Evolutionary conservation across 2,113 vertebrate species (phyloP), one percentile per base, ranked within the genome.

Genomic region (Piprites chloris): DNA sequence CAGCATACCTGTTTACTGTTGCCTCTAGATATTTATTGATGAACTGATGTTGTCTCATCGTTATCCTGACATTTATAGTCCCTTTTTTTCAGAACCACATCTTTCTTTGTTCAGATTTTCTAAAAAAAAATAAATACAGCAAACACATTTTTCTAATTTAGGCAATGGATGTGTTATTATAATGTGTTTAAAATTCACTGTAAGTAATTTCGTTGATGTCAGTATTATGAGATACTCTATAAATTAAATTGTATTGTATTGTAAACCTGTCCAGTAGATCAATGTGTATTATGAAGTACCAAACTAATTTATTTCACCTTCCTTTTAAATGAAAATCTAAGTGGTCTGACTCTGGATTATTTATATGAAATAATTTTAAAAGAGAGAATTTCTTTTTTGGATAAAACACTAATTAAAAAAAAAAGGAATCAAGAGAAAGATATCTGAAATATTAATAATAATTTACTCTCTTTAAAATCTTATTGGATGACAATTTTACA

Each of bases 161-260:
- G 62, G 83, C 74, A 80, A 93, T 84, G 47, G 78, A 44, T 83
- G 56, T 41, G 50, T 69, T 85, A 87, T 46, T 55, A 58, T 87
- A 92, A 95, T 90, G 82, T 74, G 78, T 85, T 92, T 95, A 80
- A 96, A 96, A 95, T 90, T 91, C 89, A 88, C 65, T 78, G 15
- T 44, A 72, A 91, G 66, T 35, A 14, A 91, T 80, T 78, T 82
- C 92, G 86, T 83, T 96, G 76, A 77, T 91, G 83, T 94, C 94
- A 92, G 71, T 84, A 82, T 89, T 90, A 90, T 59, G 62, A 87
- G 46, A 67, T 41, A 69, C 35, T 32, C 52, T 32, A 79, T 95
- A 94, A 95, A 93, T 87, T 76, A 96, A 91, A 96, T 83, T 89
- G 69, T 47, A 88, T 77, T 95, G 67, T 89, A 93, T 83, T 95